Base-by-base conservation (phyloP, 2,888 invertebrate species). In the Andrena flavipes region DNA sequence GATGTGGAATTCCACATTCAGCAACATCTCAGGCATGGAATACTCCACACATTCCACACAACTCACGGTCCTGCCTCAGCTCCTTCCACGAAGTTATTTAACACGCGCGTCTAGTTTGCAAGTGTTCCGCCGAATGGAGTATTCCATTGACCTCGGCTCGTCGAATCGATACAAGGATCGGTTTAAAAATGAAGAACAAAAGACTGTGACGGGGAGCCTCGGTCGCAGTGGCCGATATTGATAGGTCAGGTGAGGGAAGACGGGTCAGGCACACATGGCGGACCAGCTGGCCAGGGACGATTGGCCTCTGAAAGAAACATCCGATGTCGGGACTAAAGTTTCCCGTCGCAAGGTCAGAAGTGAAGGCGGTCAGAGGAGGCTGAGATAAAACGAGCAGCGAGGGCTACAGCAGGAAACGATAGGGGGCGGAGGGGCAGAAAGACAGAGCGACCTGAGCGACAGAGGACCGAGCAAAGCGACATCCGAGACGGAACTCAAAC, bases 401-500 rank as follows among this genome's bases (percentile, higher is more conserved):
- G 20, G 54, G 42, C 62, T 48, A 51, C 51, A 51, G 51, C 26
- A 49, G 72, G 67, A 74, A 63, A 74, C 56, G 72, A 35, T 29
- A 33, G 33, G 29, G 60, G 16, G 7, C 6, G 29, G 78, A 26
- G 51, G 29, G 68, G 26, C 10, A 62, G 80, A 85, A 77, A 78
- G 72, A 82, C 80, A 81, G 54, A 77, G 76, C 56, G 80, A 76
- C 77, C 80, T 80, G 54, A 77, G 76, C 56, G 80, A 76, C 79
- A 65, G 77, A 84, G 86, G 73, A 73, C 64, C 76, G 72, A 80
- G 82, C 85, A 87, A 88, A 90, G 90, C 90, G 89, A 89, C 90
- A 91, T 90, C 85, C 90, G 90, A 91, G 90, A 89, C 90, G 86
- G 87, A 91, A 91, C 87, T 91, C 91, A 91, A 91, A 91, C 91